Base-by-base conservation (phyloP, 2,888 invertebrate genomes). In the Uloborus plumipes region DNA sequence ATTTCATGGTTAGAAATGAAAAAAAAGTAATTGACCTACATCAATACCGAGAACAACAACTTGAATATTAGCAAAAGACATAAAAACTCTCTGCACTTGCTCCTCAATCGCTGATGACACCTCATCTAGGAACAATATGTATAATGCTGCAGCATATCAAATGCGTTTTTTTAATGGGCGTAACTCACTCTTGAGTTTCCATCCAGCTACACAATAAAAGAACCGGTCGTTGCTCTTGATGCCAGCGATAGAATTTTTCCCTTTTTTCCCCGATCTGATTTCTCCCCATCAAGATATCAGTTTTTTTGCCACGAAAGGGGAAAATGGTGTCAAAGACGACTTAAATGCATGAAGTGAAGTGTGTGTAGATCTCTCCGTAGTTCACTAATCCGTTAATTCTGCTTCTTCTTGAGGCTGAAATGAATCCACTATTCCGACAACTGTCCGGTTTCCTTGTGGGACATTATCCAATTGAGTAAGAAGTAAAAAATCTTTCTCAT, bases 291-390 rank as follows among this genome's bases (percentile, higher is more conserved):
- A 55, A 31, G 55, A 39, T 55, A 22, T 70, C 58, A 70, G 55
- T n/a, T 67, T n/a, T 67, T 53, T 16, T 20, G n/a, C 14, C 55
- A 26, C 71, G 61, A 71, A 47, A 49, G 14, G 50, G 15, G 50
- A 71, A 50, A 71, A 71, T 50, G 55, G 61, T 71, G 50, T 71
- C 71, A 71, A 71, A 71, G 59, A 71, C 61, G 51, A 61, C 61
- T 61, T 61, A 61, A n/a, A 71, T 50, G 55, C 20, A 26, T 18
- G 49, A 22, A 22, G 39, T 31, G 61, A 71, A 58, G 61, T 50
- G 50, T 26, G 39, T 47, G 50, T 39, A 39, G 39, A 39, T 39
- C 39, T 39, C 39, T 39, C 39, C 20, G 55, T 16, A 55, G 18
- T 55, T 55, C 20, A 9, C 18, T 55, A 55, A 55, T 55, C n/a